Percentiles rank a stretch among this genome's conserved stretches.
Conservation (phyloP, 2,113 vertebrate genomes). For the Calidris pygmaea region DNA sequence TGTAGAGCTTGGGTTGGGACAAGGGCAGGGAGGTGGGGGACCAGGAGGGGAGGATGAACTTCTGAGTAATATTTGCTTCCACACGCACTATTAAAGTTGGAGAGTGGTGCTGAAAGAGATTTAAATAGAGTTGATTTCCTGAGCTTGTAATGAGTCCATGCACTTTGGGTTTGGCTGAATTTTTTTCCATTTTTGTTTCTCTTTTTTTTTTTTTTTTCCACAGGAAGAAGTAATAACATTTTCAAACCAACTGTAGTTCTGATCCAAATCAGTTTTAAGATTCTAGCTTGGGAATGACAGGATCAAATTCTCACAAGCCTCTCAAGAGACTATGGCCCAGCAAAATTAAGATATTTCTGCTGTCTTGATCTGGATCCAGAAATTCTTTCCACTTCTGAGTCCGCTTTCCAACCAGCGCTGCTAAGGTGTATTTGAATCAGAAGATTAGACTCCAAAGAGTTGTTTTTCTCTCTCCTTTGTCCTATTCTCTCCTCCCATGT, state of each 20-base stretch:
- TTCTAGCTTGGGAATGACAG: conserved; percentile 49
- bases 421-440: conserved; percentile 50
- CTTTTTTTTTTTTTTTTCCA: background rate
- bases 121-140: conserved; percentile 62
- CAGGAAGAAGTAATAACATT: conserved; percentile 47
- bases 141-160: conserved; percentile 52
- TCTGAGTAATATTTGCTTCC: conserved; percentile 26
- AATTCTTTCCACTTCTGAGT: conserved; percentile 55
- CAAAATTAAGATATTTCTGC: conserved; percentile 51
- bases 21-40: background rate
- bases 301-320: conserved; percentile 59
- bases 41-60: background rate
- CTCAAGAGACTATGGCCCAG: conserved; percentile 30
- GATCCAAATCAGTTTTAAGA: conserved; percentile 44
- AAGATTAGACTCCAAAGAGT: background rate
- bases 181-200: conserved; percentile 26
- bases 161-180: conserved; percentile 55
- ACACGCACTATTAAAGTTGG: conserved; percentile 1
- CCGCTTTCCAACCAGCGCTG: conserved; percentile 19
- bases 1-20: background rate
- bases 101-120: conserved; percentile 45
- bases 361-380: conserved; percentile 37
- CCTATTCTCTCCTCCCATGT: background rate
- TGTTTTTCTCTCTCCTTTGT: conserved; percentile 54
- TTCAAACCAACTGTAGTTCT: conserved; percentile 13